Conservation (phyloP, 2,113 vertebrate species). For the Salvelinus namaycush region DNA sequence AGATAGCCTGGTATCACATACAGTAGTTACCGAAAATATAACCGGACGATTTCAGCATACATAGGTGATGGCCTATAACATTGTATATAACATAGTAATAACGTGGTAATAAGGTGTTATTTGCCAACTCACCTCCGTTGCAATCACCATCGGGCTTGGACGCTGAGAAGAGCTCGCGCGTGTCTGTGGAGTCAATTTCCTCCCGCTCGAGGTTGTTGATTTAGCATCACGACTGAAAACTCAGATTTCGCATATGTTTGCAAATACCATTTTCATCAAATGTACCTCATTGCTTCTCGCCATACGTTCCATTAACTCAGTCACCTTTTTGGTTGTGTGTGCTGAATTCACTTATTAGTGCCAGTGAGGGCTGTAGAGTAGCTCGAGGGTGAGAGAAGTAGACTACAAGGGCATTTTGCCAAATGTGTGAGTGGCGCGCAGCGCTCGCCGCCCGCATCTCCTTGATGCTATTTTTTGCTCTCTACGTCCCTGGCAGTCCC, state of each 20-base stretch:
- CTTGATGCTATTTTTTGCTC: conserved; percentile 23
- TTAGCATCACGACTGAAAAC: background rate
- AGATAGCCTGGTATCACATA: no score
- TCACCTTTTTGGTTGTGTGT: background rate
- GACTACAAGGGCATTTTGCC: background rate
- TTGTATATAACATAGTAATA: background rate
- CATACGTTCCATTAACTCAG: background rate
- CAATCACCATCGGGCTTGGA: conserved; percentile 31
- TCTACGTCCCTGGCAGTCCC: conserved; percentile 10
- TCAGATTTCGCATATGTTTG: background rate
- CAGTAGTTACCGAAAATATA: no score
- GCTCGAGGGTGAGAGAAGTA: background rate
- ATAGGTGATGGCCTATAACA: no score
- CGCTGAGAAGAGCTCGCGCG: conserved; percentile 21
- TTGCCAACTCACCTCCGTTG: conserved; percentile 24
- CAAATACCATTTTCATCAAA: background rate
- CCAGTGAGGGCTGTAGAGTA: no score
- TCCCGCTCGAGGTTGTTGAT: background rate
- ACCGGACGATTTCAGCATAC: no score
- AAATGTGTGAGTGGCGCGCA: conserved; percentile 10
- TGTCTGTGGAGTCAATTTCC: conserved; percentile 16
- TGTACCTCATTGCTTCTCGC: background rate
- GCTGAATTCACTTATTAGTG: background rate
- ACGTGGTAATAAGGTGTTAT: background rate
- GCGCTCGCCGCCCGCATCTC: background rate